Conservation (phyloP, 2,113 vertebrate genomes). For the Ciconia boyciana region DNA sequence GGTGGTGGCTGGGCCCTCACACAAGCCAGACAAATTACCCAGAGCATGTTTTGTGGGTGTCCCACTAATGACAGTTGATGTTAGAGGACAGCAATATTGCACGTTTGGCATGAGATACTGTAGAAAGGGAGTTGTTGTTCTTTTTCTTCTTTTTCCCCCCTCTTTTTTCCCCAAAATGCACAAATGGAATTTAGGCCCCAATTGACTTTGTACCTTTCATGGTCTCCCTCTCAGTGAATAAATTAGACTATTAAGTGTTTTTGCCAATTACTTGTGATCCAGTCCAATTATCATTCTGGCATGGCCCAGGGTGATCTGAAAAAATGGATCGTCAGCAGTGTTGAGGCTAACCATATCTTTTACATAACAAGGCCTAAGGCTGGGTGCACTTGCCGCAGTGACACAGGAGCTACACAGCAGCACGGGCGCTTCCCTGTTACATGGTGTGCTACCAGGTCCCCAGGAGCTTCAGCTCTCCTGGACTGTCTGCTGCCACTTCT, state of each 20-base stretch:
- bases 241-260: conserved; percentile 2
- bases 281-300: neutral
- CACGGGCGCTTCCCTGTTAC: accelerated
- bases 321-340: neutral
- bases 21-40: neutral
- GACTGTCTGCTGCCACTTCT: neutral
- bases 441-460: neutral
- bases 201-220: neutral
- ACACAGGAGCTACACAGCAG: neutral
- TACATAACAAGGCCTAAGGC: conserved; percentile 64
- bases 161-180: neutral
- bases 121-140: neutral
- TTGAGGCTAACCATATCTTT: conserved; percentile 64
- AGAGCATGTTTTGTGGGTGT: neutral
- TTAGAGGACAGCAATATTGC: conserved; percentile 23
- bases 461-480: neutral
- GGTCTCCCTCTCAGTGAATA: conserved; percentile 23
- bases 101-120: neutral
- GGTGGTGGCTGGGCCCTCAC: neutral
- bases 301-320: conserved; percentile 17
- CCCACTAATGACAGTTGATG: conserved; percentile 10
- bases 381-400: conserved; percentile 7
- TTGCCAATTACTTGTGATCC: conserved; percentile 24
- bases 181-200: neutral
- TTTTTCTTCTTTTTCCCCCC: neutral